Evolutionary conservation across 2,113 vertebrate species (phyloP).

Genomic region (Lagenorhynchus albirostris): DNA sequence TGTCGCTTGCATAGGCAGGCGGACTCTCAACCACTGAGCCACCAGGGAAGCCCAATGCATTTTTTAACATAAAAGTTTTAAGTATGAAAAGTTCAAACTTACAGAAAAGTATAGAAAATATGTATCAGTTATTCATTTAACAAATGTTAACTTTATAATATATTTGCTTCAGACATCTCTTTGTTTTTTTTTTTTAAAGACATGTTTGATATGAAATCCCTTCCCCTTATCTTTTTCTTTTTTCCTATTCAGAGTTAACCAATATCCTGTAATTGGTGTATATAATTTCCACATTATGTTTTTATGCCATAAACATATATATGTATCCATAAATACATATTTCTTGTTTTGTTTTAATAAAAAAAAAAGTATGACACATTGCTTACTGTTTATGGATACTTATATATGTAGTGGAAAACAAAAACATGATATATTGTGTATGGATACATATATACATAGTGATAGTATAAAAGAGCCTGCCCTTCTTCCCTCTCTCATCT

Average conservation of each 20-base stretch:
- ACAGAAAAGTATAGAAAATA: too few species aligned
- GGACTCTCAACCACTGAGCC: too few species aligned
- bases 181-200: not conserved
- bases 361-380: not conserved
- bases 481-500: not conserved
- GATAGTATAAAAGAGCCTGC: not conserved
- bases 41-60: too few species aligned
- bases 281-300: not conserved
- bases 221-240: not conserved
- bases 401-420: not conserved
- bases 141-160: too few species aligned
- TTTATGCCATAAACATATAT: not conserved
- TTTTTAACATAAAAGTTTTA: too few species aligned
- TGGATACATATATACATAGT: too few species aligned
- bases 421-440: too few species aligned
- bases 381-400: not conserved
- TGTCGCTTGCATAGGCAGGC: too few species aligned
- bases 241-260: not conserved
- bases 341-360: not conserved
- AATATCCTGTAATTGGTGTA: not conserved
- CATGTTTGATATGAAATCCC: not conserved
- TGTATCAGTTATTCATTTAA: too few species aligned
- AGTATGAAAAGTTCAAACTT: too few species aligned
- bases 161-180: not conserved
- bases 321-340: not conserved